Evolutionary conservation across 2,113 vertebrate species (phyloP).

Genomic region (Phainopepla nitens): DNA sequence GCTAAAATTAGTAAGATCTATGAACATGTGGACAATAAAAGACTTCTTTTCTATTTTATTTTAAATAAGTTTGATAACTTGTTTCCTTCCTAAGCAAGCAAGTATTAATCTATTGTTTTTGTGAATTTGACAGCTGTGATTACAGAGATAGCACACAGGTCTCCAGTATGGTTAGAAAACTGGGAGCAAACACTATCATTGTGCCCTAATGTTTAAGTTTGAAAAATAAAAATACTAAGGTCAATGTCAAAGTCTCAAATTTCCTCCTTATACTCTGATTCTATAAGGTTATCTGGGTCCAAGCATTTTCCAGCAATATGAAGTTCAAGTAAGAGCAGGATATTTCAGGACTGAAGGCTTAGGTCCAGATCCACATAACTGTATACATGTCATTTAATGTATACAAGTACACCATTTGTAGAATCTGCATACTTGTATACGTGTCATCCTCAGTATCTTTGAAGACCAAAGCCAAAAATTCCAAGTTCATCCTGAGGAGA

Average conservation of each 20-base stretch:
- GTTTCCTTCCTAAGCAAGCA: neutral
- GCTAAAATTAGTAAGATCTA: neutral
- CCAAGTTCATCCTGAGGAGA: neutral
- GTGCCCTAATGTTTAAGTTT: neutral
- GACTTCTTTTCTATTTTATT: neutral
- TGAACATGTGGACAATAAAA: neutral
- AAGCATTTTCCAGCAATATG: neutral
- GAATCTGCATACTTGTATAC: neutral
- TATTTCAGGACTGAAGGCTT: neutral
- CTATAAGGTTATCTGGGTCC: neutral
- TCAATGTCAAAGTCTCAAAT: neutral
- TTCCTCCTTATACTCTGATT: neutral
- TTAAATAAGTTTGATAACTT: neutral
- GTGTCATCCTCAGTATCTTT: neutral
- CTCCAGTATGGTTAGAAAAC: neutral
- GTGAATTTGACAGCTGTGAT: neutral
- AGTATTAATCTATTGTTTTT: neutral
- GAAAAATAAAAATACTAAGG: neutral
- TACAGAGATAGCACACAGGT: neutral
- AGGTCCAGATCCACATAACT: neutral
- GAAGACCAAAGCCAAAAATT: neutral
- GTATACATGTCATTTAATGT: neutral
- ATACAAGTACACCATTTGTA: too few relatives aligned
- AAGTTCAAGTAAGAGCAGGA: neutral
- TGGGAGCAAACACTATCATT: neutral